Base-by-base conservation (phyloP, 2,888 invertebrate species). In the Pyrgus malvae region DNA sequence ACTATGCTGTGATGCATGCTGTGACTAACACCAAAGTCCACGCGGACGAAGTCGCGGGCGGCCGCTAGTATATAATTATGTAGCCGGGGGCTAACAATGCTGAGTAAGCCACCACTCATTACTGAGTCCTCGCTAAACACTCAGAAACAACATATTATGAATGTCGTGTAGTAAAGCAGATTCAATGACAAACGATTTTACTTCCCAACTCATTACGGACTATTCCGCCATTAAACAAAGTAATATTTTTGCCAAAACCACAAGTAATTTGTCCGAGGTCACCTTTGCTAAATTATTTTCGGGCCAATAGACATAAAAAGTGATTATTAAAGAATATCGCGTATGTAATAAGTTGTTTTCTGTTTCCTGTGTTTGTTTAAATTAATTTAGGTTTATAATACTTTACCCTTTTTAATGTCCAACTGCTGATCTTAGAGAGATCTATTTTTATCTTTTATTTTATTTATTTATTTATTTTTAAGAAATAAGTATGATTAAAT, bases 161-260 rank as follows among this genome's bases (percentile, higher is more conserved):
- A 14, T 11, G 12, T 25, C 12, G 25, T 9, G 14, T 17, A 16
- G 5, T 3, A 17, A 37, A n/a, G 27, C 21, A 23, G 16, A 44
- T n/a, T 21, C 27, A 29, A 53, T 53, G 51, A 53, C 38, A 45
- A 29, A 35, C 37, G 44, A 12, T 45, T 53, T 50, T 53, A 38
- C 44, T 45, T 53, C 37, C 37, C 12, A 53, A 53, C 51, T 53
- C 51, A 53, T 53, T 53, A 53, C 29, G 27, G 29, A 11, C 45
- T 53, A 29, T 58, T 55, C 56, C 58, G 58, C 56, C 46, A 58
- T 63, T 61, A 60, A 57, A 23, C 42, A 50, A 57, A 60, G 60
- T 63, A 59, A 59, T 58, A 57, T 58, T 62, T 63, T 61, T 61
- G 58, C 41, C 25, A 45, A 56, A 58, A 60, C 64, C 63, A 38